Percentiles rank a stretch among this genome's conserved stretches.
phyloP scores from a whole-genome alignment of 1,140 invertebrate genomes.

The Platyura marginata region DNA sequence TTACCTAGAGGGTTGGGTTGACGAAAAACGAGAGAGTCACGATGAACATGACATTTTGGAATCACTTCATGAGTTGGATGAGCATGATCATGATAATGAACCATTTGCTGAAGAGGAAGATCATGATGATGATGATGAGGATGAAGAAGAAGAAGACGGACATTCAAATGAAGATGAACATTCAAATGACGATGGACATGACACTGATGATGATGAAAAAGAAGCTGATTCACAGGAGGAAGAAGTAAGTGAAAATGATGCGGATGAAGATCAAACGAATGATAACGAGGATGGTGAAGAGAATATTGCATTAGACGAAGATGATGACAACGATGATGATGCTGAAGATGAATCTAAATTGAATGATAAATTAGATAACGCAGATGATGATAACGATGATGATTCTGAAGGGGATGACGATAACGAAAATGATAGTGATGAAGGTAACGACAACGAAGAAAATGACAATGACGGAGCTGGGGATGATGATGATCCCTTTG shows the following conservation, averaged over 20 bases:
- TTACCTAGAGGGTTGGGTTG: constrained; percentile 60
- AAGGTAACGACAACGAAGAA: constrained; percentile 11
- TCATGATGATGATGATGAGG: constrained; percentile 9
- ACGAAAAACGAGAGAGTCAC: constrained; percentile 36
- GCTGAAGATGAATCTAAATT: constrained; percentile 5
- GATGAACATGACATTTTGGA: constrained; percentile 31
- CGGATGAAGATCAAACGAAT: constrained; percentile 7
- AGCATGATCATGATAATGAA: constrained; percentile 10
- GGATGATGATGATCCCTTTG: constrained; percentile 11
- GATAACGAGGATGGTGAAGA: constrained; percentile 22
- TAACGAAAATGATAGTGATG: constrained; percentile 15
- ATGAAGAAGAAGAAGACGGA: constrained; percentile 16
- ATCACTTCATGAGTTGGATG: constrained; percentile 11
- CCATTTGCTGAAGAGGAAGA: constrained; percentile 8
- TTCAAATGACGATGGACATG: constrained; percentile 40
- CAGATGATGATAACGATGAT: constrained; percentile 13
- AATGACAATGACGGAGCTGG: constrained; percentile 11
- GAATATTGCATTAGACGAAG: constrained; percentile 19
- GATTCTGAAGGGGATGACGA: constrained; percentile 15
- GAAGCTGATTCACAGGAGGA: constrained; percentile 22
- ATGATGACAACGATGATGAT: constrained; percentile 9
- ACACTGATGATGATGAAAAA: constrained; percentile 33
- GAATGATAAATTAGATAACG: constrained; percentile 1
- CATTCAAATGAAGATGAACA: constrained; percentile 20
- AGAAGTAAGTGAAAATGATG: constrained; percentile 12